These are phyloP conservation scores for Synanthedon formicaeformis DNA, from an alignment of 2,888 invertebrate species.

Conservation along the genomic window DNA sequence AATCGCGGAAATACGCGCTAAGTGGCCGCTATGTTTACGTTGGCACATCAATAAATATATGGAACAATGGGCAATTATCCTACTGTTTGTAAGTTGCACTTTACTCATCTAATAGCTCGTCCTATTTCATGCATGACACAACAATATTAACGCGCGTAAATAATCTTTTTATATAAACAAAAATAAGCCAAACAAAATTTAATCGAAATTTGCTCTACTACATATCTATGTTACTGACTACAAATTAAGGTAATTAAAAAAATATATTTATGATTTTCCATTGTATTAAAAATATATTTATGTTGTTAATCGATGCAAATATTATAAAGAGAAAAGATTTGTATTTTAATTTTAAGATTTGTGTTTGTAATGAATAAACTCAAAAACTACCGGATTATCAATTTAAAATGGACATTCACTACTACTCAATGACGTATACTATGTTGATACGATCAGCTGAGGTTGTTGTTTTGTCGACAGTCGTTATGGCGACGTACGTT, in stretches of 20 bases:
- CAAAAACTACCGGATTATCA: too few species aligned
- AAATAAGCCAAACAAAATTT: neutral
- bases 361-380: too few species aligned
- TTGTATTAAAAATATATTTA: too few species aligned
- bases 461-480: neutral
- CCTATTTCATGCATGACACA: neutral
- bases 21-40: slow-evolving; percentile 13
- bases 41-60: slow-evolving; percentile 14
- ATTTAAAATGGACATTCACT: neutral
- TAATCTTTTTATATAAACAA: neutral
- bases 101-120: slow-evolving; percentile 9
- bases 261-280: too few species aligned
- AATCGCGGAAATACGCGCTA: slow-evolving; percentile 21
- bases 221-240: too few species aligned
- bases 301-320: too few species aligned
- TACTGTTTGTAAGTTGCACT: slow-evolving; percentile 5
- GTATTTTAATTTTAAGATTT: too few species aligned
- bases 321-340: too few species aligned
- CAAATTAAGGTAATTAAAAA: too few species aligned
- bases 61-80: slow-evolving; percentile 22
- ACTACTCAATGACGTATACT: neutral
- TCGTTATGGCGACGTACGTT: neutral
- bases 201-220: too few species aligned
- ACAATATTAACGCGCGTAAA: neutral
- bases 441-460: neutral